Evolutionary conservation across 2,113 vertebrate species (phyloP).

Genomic region (Hiodon tergisus): DNA sequence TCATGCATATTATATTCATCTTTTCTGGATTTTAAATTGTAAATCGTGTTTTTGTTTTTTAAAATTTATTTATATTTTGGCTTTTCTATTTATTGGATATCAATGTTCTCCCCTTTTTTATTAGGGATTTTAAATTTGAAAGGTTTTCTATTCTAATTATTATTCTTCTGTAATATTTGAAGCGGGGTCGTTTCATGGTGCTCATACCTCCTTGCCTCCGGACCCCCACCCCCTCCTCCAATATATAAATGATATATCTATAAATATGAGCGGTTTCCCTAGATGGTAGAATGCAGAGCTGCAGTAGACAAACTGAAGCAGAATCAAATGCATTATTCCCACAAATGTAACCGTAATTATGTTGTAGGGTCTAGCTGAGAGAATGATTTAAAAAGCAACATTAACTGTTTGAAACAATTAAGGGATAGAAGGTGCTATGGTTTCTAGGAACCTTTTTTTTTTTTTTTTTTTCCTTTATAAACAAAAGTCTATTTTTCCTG

Average conservation of each 20-base stretch:
- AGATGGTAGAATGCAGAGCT: constrained; percentile 57
- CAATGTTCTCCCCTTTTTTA: constrained; percentile 49
- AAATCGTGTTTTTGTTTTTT: constrained; percentile 42
- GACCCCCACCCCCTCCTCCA: constrained; percentile 35
- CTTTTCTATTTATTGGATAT: constrained; percentile 67
- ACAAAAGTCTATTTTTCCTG: constrained; percentile 7
- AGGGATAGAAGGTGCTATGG: constrained; percentile 25
- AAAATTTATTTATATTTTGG: constrained; percentile 40
- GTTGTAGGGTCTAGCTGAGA: constrained; percentile 5
- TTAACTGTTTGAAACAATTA: background rate
- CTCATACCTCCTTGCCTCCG: constrained; percentile 47
- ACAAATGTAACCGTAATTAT: background rate
- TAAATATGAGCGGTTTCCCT: constrained; percentile 58
- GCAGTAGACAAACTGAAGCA: constrained; percentile 48
- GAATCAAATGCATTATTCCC: constrained; percentile 12
- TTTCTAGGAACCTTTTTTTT: constrained; percentile 51
- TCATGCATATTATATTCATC: constrained; percentile 49
- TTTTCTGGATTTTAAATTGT: constrained; percentile 47
- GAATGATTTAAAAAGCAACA: constrained; percentile 1
- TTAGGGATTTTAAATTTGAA: constrained; percentile 42
- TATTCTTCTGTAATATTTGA: constrained; percentile 47
- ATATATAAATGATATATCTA: constrained; percentile 61
- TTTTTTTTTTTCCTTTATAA: constrained; percentile 34
- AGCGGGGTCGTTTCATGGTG: constrained; percentile 51
- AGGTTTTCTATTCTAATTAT: constrained; percentile 33